These are phyloP conservation scores for Micrastur ruficollis DNA, from an alignment of 2,797 vertebrate genomes.

Conservation along the genomic window DNA sequence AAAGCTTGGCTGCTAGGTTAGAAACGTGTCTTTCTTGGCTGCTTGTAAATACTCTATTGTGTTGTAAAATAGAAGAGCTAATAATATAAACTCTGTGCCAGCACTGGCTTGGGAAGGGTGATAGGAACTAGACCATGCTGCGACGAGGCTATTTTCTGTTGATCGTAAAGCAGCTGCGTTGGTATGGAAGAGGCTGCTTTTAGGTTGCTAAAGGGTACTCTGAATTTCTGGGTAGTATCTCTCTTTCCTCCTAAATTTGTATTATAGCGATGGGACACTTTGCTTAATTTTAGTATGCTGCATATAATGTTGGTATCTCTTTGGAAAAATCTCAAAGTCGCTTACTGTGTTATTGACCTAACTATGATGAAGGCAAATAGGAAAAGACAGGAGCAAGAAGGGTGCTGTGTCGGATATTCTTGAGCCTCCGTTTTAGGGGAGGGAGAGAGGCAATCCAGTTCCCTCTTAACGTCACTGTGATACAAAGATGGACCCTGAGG, in stretches of 20 bases:
- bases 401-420: background rate
- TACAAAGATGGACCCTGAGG: rapidly evolving
- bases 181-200: conserved; percentile 9
- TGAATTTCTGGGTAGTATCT: background rate
- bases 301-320: background rate
- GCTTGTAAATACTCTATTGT: conserved; percentile 50
- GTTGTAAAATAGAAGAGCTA: conserved; percentile 31
- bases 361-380: background rate
- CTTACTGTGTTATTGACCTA: background rate
- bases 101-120: background rate
- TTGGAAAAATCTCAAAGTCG: background rate
- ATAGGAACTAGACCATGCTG: background rate
- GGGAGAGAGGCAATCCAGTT: background rate
- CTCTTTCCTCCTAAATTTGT: conserved; percentile 1
- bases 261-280: background rate
- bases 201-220: conserved; percentile 32
- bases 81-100: background rate
- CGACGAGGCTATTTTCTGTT: background rate
- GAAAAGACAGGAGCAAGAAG: background rate
- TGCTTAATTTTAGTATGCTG: background rate
- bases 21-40: background rate
- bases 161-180: background rate
- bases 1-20: background rate
- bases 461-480: background rate
- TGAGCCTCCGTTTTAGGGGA: background rate